phyloP scores from a whole-genome alignment of 2,113 vertebrate species.

The Sturnira hondurensis region DNA sequence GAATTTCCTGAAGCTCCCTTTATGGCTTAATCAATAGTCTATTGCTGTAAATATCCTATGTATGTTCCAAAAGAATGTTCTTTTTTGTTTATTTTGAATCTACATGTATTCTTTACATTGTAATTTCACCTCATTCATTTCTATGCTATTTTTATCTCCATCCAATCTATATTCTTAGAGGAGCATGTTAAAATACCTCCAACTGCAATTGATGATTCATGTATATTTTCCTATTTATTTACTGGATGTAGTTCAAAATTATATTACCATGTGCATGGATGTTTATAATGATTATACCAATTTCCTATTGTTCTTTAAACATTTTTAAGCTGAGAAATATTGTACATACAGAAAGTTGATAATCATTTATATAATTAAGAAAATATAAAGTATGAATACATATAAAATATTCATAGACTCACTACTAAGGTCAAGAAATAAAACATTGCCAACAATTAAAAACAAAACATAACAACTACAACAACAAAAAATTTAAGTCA shows the following conservation, averaged over 20 bases:
- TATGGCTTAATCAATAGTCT: neutral
- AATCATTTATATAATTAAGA: neutral
- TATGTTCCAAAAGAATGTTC: neutral
- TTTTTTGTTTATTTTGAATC: neutral
- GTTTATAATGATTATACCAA: neutral
- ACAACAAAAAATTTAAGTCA: neutral
- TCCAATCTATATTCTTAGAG: neutral
- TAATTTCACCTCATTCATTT: neutral
- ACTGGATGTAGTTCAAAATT: neutral
- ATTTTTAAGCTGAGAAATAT: constrained; percentile 20
- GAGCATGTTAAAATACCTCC: neutral
- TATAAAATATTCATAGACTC: neutral
- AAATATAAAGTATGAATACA: neutral
- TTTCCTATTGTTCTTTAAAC: constrained; percentile 11
- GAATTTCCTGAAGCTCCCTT: neutral
- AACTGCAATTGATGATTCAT: neutral
- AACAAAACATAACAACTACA: neutral
- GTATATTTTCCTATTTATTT: neutral
- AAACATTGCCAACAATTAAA: neutral
- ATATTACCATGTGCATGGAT: neutral
- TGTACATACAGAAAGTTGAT: neutral
- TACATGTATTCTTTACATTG: neutral
- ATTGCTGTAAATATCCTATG: neutral
- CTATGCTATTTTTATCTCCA: neutral
- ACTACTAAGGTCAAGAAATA: neutral